A percentile compares a stretch with the other conserved stretches of the same genome.
Evolutionary conservation across 1,140 invertebrate genomes (phyloP).

Genomic region (Drosophila serrata): DNA sequence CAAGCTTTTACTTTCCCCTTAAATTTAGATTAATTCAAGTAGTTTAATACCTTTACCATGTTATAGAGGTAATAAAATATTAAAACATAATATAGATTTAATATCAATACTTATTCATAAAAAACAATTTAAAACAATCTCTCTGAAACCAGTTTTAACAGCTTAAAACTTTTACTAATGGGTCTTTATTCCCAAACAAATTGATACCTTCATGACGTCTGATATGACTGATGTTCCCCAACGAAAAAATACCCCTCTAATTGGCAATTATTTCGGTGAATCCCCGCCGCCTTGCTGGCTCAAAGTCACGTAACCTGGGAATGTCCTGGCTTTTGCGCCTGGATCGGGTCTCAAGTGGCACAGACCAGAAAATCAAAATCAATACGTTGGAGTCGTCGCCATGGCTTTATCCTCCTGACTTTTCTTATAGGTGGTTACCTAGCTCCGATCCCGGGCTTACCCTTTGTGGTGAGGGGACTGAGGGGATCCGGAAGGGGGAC

Average conservation of each 20-base stretch:
- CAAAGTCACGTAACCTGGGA: slow-evolving; percentile 10
- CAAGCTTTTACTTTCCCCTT: neutral
- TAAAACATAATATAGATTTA: too few species aligned
- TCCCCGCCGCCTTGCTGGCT: neutral
- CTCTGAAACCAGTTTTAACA: neutral
- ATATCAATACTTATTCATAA: neutral
- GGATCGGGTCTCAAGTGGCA: slow-evolving; percentile 33
- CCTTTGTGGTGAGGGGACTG: slow-evolving; percentile 14
- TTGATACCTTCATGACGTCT: neutral
- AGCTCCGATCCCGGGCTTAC: neutral
- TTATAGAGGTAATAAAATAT: neutral
- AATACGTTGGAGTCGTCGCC: slow-evolving; percentile 73
- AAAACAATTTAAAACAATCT: neutral
- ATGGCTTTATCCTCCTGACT: slow-evolving; percentile 45
- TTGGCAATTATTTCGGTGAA: slow-evolving; percentile 41
- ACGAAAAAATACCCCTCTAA: slow-evolving; percentile 18
- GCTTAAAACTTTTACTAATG: neutral
- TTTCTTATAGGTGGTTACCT: slow-evolving; percentile 38
- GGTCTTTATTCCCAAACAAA: neutral
- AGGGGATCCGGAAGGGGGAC: neutral
- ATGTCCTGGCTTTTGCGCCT: slow-evolving; percentile 9
- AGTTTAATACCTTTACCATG: neutral
- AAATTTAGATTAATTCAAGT: neutral
- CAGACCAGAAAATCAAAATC: slow-evolving; percentile 58
- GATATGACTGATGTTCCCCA: slow-evolving; percentile 17